Conservation (phyloP, 2,888 invertebrate genomes). For the Automeris io region DNA sequence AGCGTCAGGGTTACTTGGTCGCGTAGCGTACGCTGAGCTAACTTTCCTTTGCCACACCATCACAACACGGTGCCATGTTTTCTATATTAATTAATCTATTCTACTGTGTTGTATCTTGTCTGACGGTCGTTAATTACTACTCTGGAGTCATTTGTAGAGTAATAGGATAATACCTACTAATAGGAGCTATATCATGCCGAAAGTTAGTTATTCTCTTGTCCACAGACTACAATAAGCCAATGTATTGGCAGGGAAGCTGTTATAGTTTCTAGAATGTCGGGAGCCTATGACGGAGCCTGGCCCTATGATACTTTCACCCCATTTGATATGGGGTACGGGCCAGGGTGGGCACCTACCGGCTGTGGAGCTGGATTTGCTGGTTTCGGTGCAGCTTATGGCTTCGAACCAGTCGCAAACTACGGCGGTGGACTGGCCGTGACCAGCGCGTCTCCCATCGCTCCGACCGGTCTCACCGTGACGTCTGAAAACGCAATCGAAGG, state of each 20-base stretch:
- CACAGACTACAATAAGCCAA: constrained; percentile 5
- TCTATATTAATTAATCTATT: too few species aligned
- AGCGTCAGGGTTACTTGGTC: too few species aligned
- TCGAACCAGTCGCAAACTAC: constrained; percentile 6
- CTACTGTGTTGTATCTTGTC: too few species aligned
- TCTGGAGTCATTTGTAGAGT: too few species aligned
- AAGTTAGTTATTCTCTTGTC: background rate
- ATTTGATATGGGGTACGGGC: background rate
- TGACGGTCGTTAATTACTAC: too few species aligned
- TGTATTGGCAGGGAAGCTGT: constrained; percentile 6
- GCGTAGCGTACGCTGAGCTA: too few species aligned
- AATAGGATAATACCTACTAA: too few species aligned
- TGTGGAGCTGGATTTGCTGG: background rate
- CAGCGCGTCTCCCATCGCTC: constrained; percentile 27
- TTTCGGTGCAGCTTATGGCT: background rate
- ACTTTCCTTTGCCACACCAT: too few species aligned
- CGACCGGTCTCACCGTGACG: constrained; percentile 30
- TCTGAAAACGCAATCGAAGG: constrained; percentile 43
- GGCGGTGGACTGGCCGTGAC: constrained; percentile 24
- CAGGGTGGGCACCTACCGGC: constrained; percentile 2
- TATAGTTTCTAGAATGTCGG: constrained; percentile 2
- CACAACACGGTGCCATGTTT: too few species aligned
- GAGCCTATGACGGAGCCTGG: constrained; percentile 3
- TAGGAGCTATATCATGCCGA: too few species aligned
- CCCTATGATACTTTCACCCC: constrained; percentile 3